Percentiles rank a stretch among this genome's conserved stretches.
phyloP scores from a whole-genome alignment of 2,888 invertebrate species.

The Stenotaenia linearis region DNA sequence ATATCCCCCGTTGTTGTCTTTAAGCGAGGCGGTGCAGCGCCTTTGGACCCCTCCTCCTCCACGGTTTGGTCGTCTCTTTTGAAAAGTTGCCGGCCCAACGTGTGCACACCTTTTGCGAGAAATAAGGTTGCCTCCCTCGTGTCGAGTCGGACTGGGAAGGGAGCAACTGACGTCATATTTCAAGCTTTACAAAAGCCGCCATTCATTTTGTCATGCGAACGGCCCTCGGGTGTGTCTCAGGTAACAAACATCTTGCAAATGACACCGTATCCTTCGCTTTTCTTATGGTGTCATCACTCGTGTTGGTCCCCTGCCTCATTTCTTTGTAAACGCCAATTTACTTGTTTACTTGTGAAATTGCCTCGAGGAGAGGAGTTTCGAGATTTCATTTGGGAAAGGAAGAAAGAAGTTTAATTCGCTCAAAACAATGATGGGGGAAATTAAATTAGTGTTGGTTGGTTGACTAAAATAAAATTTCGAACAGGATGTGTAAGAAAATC shows the following conservation, averaged over 20 bases:
- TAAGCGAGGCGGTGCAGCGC: neutral
- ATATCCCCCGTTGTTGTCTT: neutral
- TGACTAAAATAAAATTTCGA: no score
- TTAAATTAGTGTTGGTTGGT: no score
- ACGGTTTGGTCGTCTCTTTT: neutral
- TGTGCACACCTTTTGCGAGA: neutral
- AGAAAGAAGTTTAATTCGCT: no score
- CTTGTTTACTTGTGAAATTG: slow-evolving; percentile 24
- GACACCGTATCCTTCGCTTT: slow-evolving; percentile 19
- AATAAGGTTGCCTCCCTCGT: neutral
- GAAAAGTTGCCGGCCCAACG: neutral
- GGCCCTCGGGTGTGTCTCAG: slow-evolving; percentile 17
- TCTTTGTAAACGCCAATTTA: neutral
- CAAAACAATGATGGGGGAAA: no score
- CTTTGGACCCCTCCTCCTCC: neutral
- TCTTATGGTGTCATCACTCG: slow-evolving; percentile 7
- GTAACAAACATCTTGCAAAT: slow-evolving; percentile 20
- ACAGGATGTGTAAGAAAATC: no score
- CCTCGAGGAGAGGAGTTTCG: neutral
- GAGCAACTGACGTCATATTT: slow-evolving; percentile 26
- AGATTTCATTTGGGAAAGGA: neutral
- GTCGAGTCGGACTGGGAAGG: neutral
- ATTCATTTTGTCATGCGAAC: slow-evolving; percentile 1
- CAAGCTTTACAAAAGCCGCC: neutral
- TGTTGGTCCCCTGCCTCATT: neutral